Evolutionary conservation across 2,888 invertebrate species (phyloP).

Genomic region (Mayetiola destructor): DNA sequence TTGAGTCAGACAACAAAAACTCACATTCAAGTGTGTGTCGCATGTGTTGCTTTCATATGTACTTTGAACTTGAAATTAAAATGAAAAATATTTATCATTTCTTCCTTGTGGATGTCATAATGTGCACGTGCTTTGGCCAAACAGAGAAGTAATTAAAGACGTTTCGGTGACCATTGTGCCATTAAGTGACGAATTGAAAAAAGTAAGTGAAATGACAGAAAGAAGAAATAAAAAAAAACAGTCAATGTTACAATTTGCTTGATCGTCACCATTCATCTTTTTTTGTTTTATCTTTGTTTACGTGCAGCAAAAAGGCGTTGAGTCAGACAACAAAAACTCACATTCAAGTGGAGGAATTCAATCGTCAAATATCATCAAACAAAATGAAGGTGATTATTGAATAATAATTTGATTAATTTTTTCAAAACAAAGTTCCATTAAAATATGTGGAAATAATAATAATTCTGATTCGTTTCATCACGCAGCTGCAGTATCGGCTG

Average conservation of each 20-base stretch:
- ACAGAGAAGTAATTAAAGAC: neutral
- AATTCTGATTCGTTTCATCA: constrained; percentile 16
- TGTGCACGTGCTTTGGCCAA: neutral
- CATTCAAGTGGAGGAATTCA: neutral
- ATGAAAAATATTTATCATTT: neutral
- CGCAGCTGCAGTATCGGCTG: constrained; percentile 25
- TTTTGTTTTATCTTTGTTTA: neutral
- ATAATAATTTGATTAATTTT: neutral
- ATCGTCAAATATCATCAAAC: neutral
- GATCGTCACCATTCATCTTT: too few relatives aligned
- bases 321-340: neutral
- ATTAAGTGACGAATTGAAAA: constrained; percentile 27
- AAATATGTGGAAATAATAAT: neutral
- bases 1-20: neutral
- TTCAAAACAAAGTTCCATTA: neutral
- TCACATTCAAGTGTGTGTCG: neutral
- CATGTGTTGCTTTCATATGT: neutral
- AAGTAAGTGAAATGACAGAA: constrained; percentile 11
- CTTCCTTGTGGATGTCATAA: too few relatives aligned
- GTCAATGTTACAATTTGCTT: neutral
- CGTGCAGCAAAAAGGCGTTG: neutral
- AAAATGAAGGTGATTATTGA: neutral
- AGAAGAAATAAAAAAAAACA: constrained; percentile 18
- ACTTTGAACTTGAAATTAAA: neutral
- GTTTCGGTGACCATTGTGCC: constrained; percentile 23